Evolutionary conservation across 64 coral and sea anemone species (phyloP).

Genomic region (Pachyseris speciosa): DNA sequence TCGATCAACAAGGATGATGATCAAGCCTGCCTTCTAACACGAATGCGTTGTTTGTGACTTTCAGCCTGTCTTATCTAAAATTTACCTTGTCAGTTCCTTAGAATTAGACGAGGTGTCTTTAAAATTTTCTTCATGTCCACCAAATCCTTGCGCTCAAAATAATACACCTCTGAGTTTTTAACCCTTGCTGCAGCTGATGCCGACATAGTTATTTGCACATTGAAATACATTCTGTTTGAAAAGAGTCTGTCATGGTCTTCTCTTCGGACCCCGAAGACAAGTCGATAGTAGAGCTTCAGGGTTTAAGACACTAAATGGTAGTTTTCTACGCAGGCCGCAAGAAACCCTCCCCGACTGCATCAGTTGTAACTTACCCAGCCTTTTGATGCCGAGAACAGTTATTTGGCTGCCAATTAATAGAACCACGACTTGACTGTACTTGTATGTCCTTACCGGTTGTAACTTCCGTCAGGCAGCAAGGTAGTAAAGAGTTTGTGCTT

Average conservation of each 20-base stretch:
- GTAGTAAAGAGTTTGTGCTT: conserved; percentile 5
- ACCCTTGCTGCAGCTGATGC: conserved; percentile 8
- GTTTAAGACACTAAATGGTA: conserved; percentile 18
- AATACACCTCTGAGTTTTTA: conserved; percentile 15
- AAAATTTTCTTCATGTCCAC: neutral
- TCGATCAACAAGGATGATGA: neutral
- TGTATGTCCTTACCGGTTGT: conserved; percentile 10
- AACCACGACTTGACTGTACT: neutral
- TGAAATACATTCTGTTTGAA: neutral
- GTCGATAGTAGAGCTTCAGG: conserved; percentile 15
- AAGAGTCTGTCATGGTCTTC: neutral
- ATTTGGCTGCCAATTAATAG: conserved; percentile 12
- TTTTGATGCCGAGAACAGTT: conserved; percentile 12
- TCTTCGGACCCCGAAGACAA: neutral
- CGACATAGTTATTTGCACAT: neutral
- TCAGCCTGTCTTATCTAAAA: conserved; percentile 1
- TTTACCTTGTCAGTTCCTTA: neutral
- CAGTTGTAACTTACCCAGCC: neutral
- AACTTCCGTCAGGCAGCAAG: conserved; percentile 18
- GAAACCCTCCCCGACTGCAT: neutral
- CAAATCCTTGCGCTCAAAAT: conserved; percentile 12
- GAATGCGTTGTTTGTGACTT: conserved; percentile 5
- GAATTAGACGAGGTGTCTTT: neutral
- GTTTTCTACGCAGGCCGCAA: neutral
- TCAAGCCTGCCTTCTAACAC: conserved; percentile 4